Evolutionary conservation across 92 coral and sea anemone genomes (phyloP).

Genomic region (Epizoanthus ramosus): DNA sequence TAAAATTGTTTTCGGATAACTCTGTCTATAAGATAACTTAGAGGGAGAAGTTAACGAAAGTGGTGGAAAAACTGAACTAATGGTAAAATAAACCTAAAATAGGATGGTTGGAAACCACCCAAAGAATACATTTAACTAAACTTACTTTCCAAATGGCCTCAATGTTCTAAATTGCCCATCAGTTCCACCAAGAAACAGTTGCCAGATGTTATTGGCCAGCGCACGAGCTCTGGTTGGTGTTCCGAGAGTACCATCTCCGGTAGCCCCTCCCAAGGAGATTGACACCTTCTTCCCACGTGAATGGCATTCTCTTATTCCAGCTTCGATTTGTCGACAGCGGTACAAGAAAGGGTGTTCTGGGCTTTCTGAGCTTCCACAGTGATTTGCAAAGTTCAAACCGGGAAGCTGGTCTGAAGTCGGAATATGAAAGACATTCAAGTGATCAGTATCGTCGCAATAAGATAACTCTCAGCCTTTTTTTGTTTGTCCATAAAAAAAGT

Average conservation of each 20-base stretch:
- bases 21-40: too few species aligned
- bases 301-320: constrained; percentile 50
- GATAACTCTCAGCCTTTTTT: too few species aligned
- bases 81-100: too few species aligned
- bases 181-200: constrained; percentile 39
- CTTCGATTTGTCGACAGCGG: constrained; percentile 36
- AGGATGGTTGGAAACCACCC: not conserved
- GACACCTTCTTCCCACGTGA: constrained; percentile 37
- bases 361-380: not conserved
- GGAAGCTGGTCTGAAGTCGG: constrained; percentile 16
- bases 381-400: constrained; percentile 35
- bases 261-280: constrained; percentile 40
- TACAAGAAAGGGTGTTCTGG: constrained; percentile 11
- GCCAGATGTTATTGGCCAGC: constrained; percentile 35
- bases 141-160: constrained; percentile 51
- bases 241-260: constrained; percentile 34
- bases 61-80: too few species aligned
- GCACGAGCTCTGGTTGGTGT: constrained; percentile 31
- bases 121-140: not conserved
- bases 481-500: too few species aligned
- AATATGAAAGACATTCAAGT: not conserved
- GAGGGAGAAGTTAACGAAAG: too few species aligned
- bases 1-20: too few species aligned
- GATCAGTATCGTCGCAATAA: too few species aligned
- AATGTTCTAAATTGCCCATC: not conserved